Evolutionary conservation across 2,797 vertebrate species (phyloP), one percentile per base, ranked within the genome.

Genomic region (Ptychobarbus kaznakovi): DNA sequence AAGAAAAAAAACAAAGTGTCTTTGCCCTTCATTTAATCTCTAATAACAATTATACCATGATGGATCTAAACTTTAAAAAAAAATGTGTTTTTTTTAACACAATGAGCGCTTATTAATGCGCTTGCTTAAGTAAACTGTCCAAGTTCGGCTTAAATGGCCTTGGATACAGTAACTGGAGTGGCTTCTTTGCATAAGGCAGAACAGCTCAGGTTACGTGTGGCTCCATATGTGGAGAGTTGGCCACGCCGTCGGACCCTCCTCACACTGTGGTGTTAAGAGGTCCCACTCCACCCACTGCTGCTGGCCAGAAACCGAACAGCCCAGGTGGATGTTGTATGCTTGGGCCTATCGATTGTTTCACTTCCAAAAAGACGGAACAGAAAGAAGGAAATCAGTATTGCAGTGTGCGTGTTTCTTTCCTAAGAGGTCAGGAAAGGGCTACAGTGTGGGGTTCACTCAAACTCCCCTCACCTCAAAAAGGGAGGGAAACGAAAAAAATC

Each of bases 381-480:
- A 51, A 22, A 49, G 12, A 73, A 73, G n/a, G 12, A 49, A 75
- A 75, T 35, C 15, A 28, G 12, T 22, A 28, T 18, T 75, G 16
- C 3, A 25, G 49, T 76, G 28, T 63, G 81, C n/a, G 25, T 66
- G 69, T 73, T 28, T 20, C 72, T 58, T 72, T 46, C 82, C 46
- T 61, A 42, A 58, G 51, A 18, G 80, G 42, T 81, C 68, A 81
- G 20, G 49, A 82, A 75, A 10, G 80, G 63, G 51, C 53, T 75
- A 63, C 74, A 49, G 32, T 28, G 18, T 49, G 61, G 56, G 63
- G 53, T 81, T 88, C 74, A 15, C 42, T 38, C 81, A 82, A 77
- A 82, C 63, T 63, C 8, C 81, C 49, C n/a, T 61, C 18, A 56
- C 69, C 79, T 63, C 77, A 81, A 84, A 83, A 78, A 79, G 49